phyloP scores from a whole-genome alignment of 1,140 invertebrate genomes.

The Ruditapes philippinarum region DNA sequence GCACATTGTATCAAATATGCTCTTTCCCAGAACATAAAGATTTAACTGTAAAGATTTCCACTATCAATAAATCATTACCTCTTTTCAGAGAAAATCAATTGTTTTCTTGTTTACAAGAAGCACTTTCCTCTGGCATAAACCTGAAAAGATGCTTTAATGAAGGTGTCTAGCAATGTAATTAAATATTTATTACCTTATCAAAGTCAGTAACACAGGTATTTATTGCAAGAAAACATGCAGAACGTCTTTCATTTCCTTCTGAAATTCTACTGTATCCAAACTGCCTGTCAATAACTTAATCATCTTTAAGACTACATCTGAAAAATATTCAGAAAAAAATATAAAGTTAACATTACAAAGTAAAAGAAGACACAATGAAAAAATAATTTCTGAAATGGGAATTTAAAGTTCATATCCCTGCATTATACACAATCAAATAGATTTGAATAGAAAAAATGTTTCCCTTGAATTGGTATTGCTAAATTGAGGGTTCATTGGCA shows the following conservation, averaged over 20 bases:
- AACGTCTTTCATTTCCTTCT: slow-evolving; percentile 2
- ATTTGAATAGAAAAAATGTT: no score
- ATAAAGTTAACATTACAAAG: neutral
- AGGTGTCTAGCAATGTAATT: neutral
- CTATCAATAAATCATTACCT: neutral
- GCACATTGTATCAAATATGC: no score
- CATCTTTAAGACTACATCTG: neutral
- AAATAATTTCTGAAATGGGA: no score
- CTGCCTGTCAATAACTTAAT: neutral
- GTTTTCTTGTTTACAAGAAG: neutral
- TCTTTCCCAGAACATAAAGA: no score
- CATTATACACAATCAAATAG: no score
- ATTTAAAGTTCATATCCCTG: no score
- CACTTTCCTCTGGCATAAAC: neutral
- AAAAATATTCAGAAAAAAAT: neutral
- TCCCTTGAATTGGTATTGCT: no score
- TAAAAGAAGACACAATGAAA: no score
- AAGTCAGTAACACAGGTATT: neutral
- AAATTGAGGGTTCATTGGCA: no score
- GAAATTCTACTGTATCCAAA: neutral
- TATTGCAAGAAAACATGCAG: neutral
- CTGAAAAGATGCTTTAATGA: neutral
- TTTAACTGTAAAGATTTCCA: neutral
- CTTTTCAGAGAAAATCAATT: neutral
- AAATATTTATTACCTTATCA: slow-evolving; percentile 17